A percentile compares a stretch with the other conserved stretches of the same genome.
Conservation (phyloP, 1,140 invertebrate genomes). For the Dendrolimus kikuchii region DNA sequence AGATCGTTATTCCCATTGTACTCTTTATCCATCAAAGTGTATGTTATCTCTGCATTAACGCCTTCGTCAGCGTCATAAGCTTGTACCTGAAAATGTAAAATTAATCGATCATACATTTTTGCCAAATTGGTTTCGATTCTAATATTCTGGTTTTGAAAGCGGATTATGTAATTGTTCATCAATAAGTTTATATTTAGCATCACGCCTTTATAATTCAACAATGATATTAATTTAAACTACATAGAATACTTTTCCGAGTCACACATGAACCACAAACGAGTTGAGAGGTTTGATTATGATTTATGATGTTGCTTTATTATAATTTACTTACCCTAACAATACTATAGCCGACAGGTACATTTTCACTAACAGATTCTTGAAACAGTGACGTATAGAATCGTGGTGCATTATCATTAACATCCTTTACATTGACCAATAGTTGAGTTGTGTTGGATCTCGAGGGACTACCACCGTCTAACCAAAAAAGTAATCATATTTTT, state of each 20-base stretch:
- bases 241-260: too few species aligned
- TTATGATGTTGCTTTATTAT: background rate
- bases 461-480: conserved; percentile 88
- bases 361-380: conserved; percentile 94
- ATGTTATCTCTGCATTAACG: conserved; percentile 86
- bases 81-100: conserved; percentile 75
- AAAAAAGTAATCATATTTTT: background rate
- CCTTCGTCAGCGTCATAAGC: conserved; percentile 95
- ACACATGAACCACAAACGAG: background rate
- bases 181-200: too few species aligned
- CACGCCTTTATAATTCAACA: too few species aligned
- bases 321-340: conserved; percentile 76
- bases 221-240: too few species aligned
- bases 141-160: background rate
- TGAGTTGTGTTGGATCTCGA: conserved; percentile 94
- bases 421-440: conserved; percentile 89
- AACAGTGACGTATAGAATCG: conserved; percentile 94
- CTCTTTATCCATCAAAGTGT: conserved; percentile 80
- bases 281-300: background rate
- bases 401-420: conserved; percentile 96
- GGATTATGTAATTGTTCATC: background rate
- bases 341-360: conserved; percentile 88
- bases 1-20: conserved; percentile 79
- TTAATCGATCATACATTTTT: background rate
- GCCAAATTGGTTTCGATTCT: background rate